Evolutionary conservation across 2,888 invertebrate genomes (phyloP).

Genomic region (Lithodes maja): DNA sequence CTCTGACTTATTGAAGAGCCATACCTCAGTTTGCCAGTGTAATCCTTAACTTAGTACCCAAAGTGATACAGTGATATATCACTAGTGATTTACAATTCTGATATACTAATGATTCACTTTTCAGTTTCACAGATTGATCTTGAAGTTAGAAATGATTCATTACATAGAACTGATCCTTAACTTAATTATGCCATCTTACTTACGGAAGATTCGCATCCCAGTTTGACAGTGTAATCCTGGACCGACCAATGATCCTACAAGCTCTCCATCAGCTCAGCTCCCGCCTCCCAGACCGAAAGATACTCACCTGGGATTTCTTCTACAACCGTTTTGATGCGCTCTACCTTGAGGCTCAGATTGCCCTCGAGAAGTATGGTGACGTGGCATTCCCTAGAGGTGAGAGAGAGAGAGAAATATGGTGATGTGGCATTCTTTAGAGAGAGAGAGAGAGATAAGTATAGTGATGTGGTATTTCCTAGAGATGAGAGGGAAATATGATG

Average conservation of each 20-base stretch:
- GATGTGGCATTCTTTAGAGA: not conserved
- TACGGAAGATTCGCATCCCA: slow-evolving; percentile 76
- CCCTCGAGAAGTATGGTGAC: slow-evolving; percentile 88
- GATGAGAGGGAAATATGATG: too few relatives aligned
- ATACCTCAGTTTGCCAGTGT: too few relatives aligned
- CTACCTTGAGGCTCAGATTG: slow-evolving; percentile 96
- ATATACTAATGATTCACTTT: too few relatives aligned
- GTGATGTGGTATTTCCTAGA: not conserved
- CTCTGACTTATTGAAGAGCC: too few relatives aligned
- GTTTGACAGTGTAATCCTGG: slow-evolving; percentile 97
- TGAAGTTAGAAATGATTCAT: too few relatives aligned
- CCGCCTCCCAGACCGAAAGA: slow-evolving; percentile 84
- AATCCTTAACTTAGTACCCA: too few relatives aligned
- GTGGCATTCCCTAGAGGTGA: slow-evolving; percentile 87
- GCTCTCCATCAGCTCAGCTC: slow-evolving; percentile 96
- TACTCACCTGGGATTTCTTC: slow-evolving; percentile 98
- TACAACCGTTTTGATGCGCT: slow-evolving; percentile 96
- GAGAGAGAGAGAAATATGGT: slow-evolving; percentile 31
- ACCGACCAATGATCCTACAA: slow-evolving; percentile 96
- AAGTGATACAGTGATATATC: too few relatives aligned
- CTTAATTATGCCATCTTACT: too few relatives aligned
- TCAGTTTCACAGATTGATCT: too few relatives aligned
- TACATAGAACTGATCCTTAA: too few relatives aligned
- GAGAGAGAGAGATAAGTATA: not conserved
- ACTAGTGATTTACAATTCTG: too few relatives aligned